Conservation (phyloP, 2,888 invertebrate genomes). For the Pocota personata region DNA sequence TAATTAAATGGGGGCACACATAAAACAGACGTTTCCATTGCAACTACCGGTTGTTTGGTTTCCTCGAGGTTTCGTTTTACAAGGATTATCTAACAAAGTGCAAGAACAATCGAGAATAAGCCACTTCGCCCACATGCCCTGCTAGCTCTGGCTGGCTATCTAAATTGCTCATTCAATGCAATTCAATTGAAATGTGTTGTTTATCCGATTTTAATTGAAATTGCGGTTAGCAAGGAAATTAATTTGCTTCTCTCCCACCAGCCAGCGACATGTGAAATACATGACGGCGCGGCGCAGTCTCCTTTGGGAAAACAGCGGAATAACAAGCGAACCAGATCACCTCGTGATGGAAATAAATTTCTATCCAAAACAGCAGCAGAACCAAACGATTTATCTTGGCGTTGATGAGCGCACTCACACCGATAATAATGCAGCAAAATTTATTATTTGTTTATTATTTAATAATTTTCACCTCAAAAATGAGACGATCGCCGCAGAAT, state of each 20-base stretch:
- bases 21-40: background rate
- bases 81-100: slow-evolving; percentile 13
- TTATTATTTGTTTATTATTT: slow-evolving; percentile 70
- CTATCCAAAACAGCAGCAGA: slow-evolving; percentile 14
- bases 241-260: background rate
- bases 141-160: background rate
- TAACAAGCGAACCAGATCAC: slow-evolving; percentile 35
- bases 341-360: slow-evolving; percentile 50
- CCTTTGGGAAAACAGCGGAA: background rate
- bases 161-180: background rate
- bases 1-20: slow-evolving; percentile 14
- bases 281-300: background rate
- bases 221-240: slow-evolving; percentile 4
- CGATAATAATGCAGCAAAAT: slow-evolving; percentile 41
- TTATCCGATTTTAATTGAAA: slow-evolving; percentile 41
- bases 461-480: slow-evolving; percentile 60
- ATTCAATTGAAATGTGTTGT: slow-evolving; percentile 16
- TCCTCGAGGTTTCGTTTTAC: slow-evolving; percentile 43
- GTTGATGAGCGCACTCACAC: slow-evolving; percentile 65
- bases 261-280: slow-evolving; percentile 1
- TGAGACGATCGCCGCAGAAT: background rate
- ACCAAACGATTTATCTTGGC: slow-evolving; percentile 58
- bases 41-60: slow-evolving; percentile 17
- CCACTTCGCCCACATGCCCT: background rate
- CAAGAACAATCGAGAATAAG: background rate